Conservation (phyloP, 2,113 vertebrate genomes). For the Aramus guarauna region DNA sequence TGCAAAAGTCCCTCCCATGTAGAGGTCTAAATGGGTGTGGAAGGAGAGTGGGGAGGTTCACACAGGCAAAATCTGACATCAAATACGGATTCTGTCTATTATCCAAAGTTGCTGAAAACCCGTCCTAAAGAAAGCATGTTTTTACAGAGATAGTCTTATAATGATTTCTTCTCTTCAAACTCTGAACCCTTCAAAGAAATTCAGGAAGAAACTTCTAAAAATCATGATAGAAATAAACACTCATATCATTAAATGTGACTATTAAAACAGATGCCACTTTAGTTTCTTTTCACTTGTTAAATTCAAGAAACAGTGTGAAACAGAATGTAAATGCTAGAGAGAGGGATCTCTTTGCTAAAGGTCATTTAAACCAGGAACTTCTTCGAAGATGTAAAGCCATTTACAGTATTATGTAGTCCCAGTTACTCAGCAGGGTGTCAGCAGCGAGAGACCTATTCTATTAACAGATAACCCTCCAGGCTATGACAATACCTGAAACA, state of each 20-base stretch:
- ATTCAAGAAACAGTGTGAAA: not conserved
- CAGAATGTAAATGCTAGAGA: not conserved
- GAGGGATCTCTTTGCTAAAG: not conserved
- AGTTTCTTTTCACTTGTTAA: not conserved
- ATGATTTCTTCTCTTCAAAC: not conserved
- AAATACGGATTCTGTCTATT: not conserved
- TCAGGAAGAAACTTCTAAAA: not conserved
- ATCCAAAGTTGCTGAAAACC: not conserved
- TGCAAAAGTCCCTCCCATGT: not conserved
- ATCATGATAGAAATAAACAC: not conserved
- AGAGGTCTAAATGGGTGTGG: not conserved
- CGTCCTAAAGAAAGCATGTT: not conserved
- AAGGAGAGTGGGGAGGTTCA: not conserved
- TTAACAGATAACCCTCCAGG: not conserved
- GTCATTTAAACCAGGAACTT: not conserved
- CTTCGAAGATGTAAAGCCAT: not conserved
- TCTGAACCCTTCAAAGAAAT: not conserved
- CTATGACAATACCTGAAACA: not conserved
- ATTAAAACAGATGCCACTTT: not conserved
- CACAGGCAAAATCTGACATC: not conserved
- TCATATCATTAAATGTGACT: not conserved
- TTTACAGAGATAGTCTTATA: not conserved
- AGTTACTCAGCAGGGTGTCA: not conserved
- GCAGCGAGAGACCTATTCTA: not conserved
- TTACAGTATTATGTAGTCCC: not conserved